Evolutionary conservation across 53 echinoderm and acorn worm genomes (phyloP).

Genomic region (Paracentrotus lividus): DNA sequence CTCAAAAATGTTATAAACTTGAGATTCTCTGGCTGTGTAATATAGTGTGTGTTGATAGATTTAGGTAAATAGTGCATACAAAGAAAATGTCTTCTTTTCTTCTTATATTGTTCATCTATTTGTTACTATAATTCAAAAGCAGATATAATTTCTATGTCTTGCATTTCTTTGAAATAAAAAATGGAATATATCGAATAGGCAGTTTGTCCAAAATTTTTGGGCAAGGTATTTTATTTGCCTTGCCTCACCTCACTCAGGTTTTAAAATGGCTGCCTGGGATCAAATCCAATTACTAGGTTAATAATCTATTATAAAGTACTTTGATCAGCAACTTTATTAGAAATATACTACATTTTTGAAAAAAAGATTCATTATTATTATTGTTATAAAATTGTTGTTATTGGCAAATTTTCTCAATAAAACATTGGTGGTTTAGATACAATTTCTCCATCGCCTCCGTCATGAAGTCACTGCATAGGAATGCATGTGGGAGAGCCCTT

Average conservation of each 20-base stretch:
- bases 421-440: neutral
- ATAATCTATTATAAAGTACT: too few species aligned
- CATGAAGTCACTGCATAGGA: neutral
- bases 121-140: neutral
- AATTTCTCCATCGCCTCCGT: neutral
- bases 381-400: too few species aligned
- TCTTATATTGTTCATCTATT: neutral
- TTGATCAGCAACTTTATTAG: too few species aligned
- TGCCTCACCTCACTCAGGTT: too few species aligned
- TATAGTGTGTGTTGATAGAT: neutral
- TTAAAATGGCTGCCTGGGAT: too few species aligned
- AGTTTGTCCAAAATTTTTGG: too few species aligned
- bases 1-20: neutral
- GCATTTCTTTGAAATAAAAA: neutral
- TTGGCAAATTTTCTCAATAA: neutral
- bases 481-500: conserved; percentile 4
- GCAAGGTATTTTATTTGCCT: too few species aligned
- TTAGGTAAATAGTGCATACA: neutral
- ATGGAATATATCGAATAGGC: too few species aligned
- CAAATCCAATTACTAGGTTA: too few species aligned
- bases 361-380: too few species aligned
- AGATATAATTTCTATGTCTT: neutral
- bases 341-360: too few species aligned
- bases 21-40: neutral
- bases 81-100: neutral